Percentiles rank a stretch among this genome's conserved stretches.
phyloP scores from a whole-genome alignment of 2,888 invertebrate genomes.

The Sthenelais limicola region DNA sequence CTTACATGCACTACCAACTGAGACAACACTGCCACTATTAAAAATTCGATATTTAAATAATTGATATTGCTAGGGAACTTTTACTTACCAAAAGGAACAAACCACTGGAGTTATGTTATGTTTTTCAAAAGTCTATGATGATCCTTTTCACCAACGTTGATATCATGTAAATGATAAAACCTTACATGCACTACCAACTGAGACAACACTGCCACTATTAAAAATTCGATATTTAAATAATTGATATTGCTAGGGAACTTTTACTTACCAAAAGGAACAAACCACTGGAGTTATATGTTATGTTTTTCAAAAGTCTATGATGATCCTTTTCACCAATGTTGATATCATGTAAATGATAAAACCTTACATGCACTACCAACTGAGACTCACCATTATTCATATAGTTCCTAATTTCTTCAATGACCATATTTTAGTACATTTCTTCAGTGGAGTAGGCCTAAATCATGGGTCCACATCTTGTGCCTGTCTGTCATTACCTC shows the following conservation, averaged over 20 bases:
- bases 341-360: slow-evolving; percentile 20
- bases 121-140: slow-evolving; percentile 39
- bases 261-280: no score
- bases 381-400: neutral
- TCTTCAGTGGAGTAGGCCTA: no score
- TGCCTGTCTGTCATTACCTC: no score
- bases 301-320: no score
- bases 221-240: no score
- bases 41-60: no score
- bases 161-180: slow-evolving; percentile 11
- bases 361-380: slow-evolving; percentile 38
- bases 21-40: slow-evolving; percentile 6
- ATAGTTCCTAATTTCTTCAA: neutral
- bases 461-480: no score
- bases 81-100: no score
- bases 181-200: slow-evolving; percentile 39
- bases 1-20: slow-evolving; percentile 39
- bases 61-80: no score
- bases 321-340: slow-evolving; percentile 28
- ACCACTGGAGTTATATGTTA: no score
- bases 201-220: slow-evolving; percentile 6
- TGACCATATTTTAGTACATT: neutral
- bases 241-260: no score
- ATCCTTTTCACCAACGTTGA: slow-evolving; percentile 26
- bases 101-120: no score